Base-by-base conservation (phyloP, 2,113 vertebrate species). In the Pantherophis guttatus region DNA sequence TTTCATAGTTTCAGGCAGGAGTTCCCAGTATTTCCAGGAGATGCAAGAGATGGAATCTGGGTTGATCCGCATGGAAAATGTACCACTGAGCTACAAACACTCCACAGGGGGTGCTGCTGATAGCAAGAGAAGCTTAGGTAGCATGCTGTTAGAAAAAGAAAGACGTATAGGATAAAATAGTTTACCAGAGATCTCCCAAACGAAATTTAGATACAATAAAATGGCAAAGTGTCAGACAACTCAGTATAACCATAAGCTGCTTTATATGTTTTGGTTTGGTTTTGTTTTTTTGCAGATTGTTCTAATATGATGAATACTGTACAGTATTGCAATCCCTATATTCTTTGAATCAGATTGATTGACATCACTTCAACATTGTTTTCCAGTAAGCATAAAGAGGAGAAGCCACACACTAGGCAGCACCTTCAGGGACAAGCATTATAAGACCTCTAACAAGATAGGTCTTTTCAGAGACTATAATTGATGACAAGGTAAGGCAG, bases 401-500 rank as follows among this genome's bases (percentile, higher is more conserved):
- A 97, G 57, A n/a, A 97, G 94, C 92, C 95, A 96, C 93, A 90
- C 52, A 97, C 95, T 95, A 96, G 96, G 93, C 94, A 96, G 97
- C 96, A 97, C 93, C 97, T 97, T 97, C 96, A 96, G 95, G 94
- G 97, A 95, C 93, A 97, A 96, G 97, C 81, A 95, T 92, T 97
- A 81, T 96, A 97, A 97, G 96, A 96, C 94, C 94, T 94, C 90
- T 98, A 98, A 98, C 98, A 97, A 98, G 97, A 96, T 91, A 91
- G 96, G 96, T 97, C 96, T 97, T 98, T 97, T 96, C 97, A 96
- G 94, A 97, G 93, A 94, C 96, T 97, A 87, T 98, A 98, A 98
- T 97, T 98, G 97, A 97, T 98, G 97, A 98, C 97, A 97, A 97
- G 96, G 95, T 97, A 97, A 97, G 97, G 97, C 97, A 98, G 96